A percentile compares a stretch with the other conserved stretches of the same genome.
These are phyloP conservation scores for Atherinomorus stipes DNA, from an alignment of 2,113 vertebrate species.

Conservation along the genomic window DNA sequence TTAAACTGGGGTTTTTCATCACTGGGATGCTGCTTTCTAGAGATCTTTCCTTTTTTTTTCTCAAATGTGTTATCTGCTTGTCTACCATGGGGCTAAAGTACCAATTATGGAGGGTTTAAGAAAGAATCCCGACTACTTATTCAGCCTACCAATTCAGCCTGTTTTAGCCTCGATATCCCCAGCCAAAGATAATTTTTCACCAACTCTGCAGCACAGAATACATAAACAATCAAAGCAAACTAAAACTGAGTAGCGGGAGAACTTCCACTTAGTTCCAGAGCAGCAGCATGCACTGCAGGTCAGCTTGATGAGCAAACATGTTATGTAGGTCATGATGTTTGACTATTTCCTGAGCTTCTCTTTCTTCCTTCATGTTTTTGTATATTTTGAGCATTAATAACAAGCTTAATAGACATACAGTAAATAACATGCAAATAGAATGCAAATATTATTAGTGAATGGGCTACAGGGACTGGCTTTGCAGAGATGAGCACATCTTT, in stretches of 20 bases:
- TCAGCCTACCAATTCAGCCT: constrained; percentile 3
- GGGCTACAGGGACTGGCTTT: constrained; percentile 12
- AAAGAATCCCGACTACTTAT: constrained; percentile 2
- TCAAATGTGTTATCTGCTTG: too few species aligned
- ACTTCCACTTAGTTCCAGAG: constrained; percentile 28
- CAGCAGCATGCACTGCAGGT: constrained; percentile 53
- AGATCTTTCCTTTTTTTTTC: too few species aligned
- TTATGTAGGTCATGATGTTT: constrained; percentile 57
- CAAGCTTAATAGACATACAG: constrained; percentile 38
- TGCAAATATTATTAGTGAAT: constrained; percentile 36
- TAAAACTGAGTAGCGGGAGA: background rate
- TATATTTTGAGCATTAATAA: constrained; percentile 58
- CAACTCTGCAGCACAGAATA: background rate
- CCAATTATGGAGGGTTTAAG: constrained; percentile 30
- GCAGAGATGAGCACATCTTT: too few species aligned
- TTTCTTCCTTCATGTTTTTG: background rate
- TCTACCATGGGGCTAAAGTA: constrained; percentile 3
- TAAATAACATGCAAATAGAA: constrained; percentile 51
- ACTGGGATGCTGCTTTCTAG: too few species aligned
- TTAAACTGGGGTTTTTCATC: too few species aligned
- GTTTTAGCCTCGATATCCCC: background rate
- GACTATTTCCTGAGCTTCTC: constrained; percentile 51
- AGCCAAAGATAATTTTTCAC: background rate
- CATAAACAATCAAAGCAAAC: constrained; percentile 6
- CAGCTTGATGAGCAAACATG: constrained; percentile 59